Percentiles rank a stretch among this genome's conserved stretches.
Conservation (phyloP, 1,140 invertebrate species). For the Magallana ariakensis region DNA sequence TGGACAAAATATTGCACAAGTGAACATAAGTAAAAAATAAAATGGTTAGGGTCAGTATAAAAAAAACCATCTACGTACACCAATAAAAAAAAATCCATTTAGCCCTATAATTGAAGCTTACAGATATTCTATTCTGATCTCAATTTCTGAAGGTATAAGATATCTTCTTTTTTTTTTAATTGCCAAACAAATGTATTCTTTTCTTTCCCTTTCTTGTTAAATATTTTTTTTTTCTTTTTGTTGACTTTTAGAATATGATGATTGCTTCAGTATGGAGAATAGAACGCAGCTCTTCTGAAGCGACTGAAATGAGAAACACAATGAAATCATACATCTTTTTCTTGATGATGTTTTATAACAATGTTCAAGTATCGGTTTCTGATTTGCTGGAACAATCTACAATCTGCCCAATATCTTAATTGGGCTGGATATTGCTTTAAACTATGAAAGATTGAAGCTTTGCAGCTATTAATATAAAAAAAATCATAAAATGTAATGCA, state of each 20-base stretch:
- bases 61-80: not conserved
- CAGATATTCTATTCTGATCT: not conserved
- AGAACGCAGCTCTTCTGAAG: conserved; percentile 60
- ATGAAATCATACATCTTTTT: not conserved
- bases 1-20: not conserved
- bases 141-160: not conserved
- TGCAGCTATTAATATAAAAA: too few species aligned
- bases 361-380: not conserved
- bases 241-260: conserved; percentile 43
- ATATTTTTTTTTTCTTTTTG: conserved; percentile 37
- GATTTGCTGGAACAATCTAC: too few species aligned
- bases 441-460: too few species aligned
- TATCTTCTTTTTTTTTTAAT: not conserved
- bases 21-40: not conserved
- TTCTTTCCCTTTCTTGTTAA: not conserved
- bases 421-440: too few species aligned
- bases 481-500: too few species aligned
- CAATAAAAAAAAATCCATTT: not conserved
- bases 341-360: not conserved
- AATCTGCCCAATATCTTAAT: too few species aligned
- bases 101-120: not conserved
- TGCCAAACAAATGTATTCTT: not conserved
- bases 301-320: conserved; percentile 58
- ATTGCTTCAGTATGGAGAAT: conserved; percentile 59
- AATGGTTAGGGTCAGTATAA: not conserved